Conservation (phyloP, 2,888 invertebrate genomes). For the Lasioglossum vierecki region DNA sequence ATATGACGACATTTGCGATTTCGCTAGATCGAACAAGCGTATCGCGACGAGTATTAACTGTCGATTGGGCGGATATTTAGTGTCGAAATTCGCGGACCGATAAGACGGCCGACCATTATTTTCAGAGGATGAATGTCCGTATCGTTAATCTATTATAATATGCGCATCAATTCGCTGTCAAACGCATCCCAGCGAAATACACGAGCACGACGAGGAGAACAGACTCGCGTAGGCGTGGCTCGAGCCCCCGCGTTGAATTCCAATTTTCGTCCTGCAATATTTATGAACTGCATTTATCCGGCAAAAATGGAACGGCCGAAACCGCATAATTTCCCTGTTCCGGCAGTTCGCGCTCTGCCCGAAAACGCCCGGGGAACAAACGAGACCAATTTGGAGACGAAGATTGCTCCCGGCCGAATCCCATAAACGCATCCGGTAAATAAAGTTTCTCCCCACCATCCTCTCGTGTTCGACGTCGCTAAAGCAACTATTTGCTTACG, state of each 20-base stretch:
- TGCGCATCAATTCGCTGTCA: slow-evolving; percentile 73
- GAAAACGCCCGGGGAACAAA: not conserved
- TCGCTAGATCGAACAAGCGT: not conserved
- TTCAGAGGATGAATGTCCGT: slow-evolving; percentile 64
- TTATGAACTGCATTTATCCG: slow-evolving; percentile 60
- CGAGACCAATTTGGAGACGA: slow-evolving; percentile 3
- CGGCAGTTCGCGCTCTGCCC: not conserved
- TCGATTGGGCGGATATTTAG: slow-evolving; percentile 26
- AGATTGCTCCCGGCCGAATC: slow-evolving; percentile 3
- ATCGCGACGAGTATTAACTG: not conserved
- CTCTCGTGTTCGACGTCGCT: not conserved
- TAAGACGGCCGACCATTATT: slow-evolving; percentile 55
- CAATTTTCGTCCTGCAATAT: slow-evolving; percentile 50
- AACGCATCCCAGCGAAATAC: slow-evolving; percentile 58
- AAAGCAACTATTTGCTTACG: slow-evolving; percentile 17
- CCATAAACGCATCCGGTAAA: not conserved
- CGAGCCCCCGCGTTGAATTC: slow-evolving; percentile 34
- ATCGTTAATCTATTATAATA: slow-evolving; percentile 73
- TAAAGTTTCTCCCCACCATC: not conserved
- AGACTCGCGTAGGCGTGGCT: slow-evolving; percentile 15
- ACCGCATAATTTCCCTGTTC: slow-evolving; percentile 29
- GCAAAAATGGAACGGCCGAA: slow-evolving; percentile 61
- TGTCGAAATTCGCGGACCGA: slow-evolving; percentile 37
- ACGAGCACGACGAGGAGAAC: not conserved
- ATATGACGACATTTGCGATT: not conserved